These are phyloP conservation scores for Ploceus nigricollis DNA, from an alignment of 2,113 vertebrate genomes.

Conservation along the genomic window DNA sequence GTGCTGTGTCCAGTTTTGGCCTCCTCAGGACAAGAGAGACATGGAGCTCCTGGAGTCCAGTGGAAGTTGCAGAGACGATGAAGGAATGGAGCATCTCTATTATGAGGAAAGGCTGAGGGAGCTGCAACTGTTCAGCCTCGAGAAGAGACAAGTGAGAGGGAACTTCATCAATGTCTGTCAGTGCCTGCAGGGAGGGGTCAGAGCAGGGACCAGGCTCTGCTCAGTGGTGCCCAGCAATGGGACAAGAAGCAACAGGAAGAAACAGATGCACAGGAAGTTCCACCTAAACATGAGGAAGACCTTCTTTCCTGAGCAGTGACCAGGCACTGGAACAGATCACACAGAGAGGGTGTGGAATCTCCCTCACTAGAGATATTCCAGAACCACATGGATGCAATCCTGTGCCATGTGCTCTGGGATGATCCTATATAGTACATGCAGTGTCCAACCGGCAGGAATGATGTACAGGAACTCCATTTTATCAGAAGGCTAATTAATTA, in stretches of 20 bases:
- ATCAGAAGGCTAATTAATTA: too few relatives aligned
- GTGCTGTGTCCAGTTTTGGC: background rate
- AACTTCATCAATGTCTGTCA: background rate
- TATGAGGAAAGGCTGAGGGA: background rate
- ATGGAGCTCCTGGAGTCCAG: background rate
- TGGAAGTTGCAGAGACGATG: background rate
- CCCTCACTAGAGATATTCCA: background rate
- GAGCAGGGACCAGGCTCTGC: background rate
- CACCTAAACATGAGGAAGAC: background rate
- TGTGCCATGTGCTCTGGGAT: background rate
- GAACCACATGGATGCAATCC: background rate
- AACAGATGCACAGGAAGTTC: background rate
- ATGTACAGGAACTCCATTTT: too few relatives aligned
- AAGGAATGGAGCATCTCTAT: background rate
- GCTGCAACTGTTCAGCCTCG: rapidly evolving
- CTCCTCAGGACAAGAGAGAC: too few relatives aligned
- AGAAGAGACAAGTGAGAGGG: background rate
- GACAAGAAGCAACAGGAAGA: background rate
- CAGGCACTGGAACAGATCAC: background rate
- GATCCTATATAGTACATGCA: too few relatives aligned
- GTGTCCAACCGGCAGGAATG: too few relatives aligned
- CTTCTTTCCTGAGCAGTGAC: background rate
- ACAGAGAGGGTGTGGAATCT: background rate
- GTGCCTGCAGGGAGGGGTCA: background rate
- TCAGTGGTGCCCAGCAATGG: background rate